Conservation (phyloP, 2,888 invertebrate genomes). For the Patella ulyssiponensis region DNA sequence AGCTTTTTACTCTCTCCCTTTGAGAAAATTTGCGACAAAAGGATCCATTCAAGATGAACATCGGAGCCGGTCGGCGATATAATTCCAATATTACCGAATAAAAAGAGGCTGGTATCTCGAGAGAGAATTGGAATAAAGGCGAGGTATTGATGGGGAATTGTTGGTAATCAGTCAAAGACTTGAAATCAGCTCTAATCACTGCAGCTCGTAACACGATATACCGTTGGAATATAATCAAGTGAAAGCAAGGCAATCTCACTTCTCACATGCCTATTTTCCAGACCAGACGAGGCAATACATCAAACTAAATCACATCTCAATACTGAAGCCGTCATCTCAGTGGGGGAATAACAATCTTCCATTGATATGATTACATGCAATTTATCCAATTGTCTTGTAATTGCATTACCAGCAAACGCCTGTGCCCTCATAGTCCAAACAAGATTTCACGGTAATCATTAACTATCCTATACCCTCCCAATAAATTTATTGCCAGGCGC, state of each 20-base stretch:
- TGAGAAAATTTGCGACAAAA: slow-evolving; percentile 10
- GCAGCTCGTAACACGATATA: slow-evolving; percentile 14
- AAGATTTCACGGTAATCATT: slow-evolving; percentile 1
- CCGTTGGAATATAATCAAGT: slow-evolving; percentile 12
- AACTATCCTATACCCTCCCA: neutral
- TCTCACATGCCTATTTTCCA: slow-evolving; percentile 21
- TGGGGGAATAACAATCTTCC: slow-evolving; percentile 22
- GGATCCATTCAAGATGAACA: neutral
- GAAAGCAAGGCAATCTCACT: slow-evolving; percentile 14
- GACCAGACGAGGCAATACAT: slow-evolving; percentile 24
- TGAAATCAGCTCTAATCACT: slow-evolving; percentile 2
- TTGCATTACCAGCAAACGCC: slow-evolving; percentile 20
- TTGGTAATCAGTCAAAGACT: neutral
- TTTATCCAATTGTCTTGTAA: slow-evolving; percentile 32
- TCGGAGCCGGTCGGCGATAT: slow-evolving; percentile 5
- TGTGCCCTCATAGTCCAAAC: neutral
- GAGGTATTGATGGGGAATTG: slow-evolving; percentile 12
- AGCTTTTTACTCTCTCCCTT: neutral
- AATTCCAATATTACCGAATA: neutral
- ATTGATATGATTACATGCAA: slow-evolving; percentile 29
- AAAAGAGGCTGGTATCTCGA: neutral
- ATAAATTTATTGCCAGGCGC: neutral
- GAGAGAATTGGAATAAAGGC: neutral
- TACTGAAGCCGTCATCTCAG: slow-evolving; percentile 14
- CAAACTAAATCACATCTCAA: slow-evolving; percentile 22